A percentile compares a stretch with the other conserved stretches of the same genome.
Conservation (phyloP, 2,888 invertebrate genomes). For the Coelogynopora nodosa region DNA sequence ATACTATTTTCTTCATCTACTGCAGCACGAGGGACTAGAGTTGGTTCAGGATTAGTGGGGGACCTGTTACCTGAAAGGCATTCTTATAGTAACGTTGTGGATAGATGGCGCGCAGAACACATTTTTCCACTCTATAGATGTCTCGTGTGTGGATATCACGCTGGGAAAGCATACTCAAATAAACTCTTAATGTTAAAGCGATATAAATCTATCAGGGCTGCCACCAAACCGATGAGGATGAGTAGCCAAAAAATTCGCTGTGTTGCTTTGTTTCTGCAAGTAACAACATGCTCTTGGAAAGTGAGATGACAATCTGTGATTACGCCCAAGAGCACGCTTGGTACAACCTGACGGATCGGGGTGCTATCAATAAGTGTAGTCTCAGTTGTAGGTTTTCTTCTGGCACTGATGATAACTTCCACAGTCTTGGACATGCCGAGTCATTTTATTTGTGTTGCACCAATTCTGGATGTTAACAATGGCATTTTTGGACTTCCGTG, state of each 20-base stretch:
- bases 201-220: slow-evolving; percentile 4
- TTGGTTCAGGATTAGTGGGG: background rate
- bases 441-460: background rate
- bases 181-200: background rate
- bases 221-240: background rate
- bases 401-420: slow-evolving; percentile 14
- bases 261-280: background rate
- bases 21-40: slow-evolving; percentile 4
- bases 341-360: background rate
- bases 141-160: background rate
- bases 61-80: background rate
- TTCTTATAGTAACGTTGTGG: background rate
- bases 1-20: slow-evolving; percentile 15
- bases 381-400: background rate
- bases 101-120: background rate
- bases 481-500: background rate
- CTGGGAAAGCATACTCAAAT: background rate
- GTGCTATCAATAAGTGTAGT: background rate
- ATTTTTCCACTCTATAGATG: background rate
- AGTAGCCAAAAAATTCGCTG: slow-evolving; percentile 20
- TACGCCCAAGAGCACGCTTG: background rate
- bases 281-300: background rate
- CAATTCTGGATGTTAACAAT: slow-evolving; percentile 16
- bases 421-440: slow-evolving; percentile 7
- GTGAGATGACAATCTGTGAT: background rate